Base-by-base conservation (phyloP, 1,140 invertebrate species). In the Idris sp. region DNA sequence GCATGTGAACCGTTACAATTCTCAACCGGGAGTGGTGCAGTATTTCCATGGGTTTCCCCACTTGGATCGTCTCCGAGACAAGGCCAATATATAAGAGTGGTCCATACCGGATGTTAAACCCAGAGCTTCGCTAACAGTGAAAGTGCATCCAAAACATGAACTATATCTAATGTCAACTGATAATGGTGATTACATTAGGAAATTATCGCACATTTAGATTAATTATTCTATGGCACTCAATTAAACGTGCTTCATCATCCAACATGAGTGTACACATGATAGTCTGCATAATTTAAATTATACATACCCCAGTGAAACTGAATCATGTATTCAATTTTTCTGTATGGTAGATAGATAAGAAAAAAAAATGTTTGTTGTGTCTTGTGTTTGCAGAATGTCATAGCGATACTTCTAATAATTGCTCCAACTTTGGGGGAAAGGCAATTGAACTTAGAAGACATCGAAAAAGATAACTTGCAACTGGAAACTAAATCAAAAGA, bases 111-210 rank as follows among this genome's bases (percentile, higher is more conserved):
- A 81, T 80, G 58, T 79, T 81, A 76, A 82, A 84, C 80, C 79
- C 81, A 87, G 84, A 86, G 81, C 79, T 79, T 82, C 44, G 58
- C 48, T 69, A 61, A 67, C 78, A 85, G 84, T 85, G 83, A 86
- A 85, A 86, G 83, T 85, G 80, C 76, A 64, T 43, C 58, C 31
- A 43, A 68, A 75, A 72, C 43, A 74, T 74, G 72, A 67, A 61
- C 14, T 41, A 61, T 67, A 59, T 74, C 58, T 65, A 59, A 72
- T 67, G 54, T 30, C 53, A 44, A 53, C 19, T 49, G 53, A 77
- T 58, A 74, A 77, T 77, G 71, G 71, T 71, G 61, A 74, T n/a
- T n/a, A n/a, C n/a, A n/a, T n/a, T n/a, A n/a, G n/a, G n/a, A n/a
- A n/a, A n/a, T n/a, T n/a, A n/a, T n/a, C n/a, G n/a, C n/a, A n/a